Evolutionary conservation across 2,113 vertebrate species (phyloP).

Genomic region (Eptatretus burgeri): DNA sequence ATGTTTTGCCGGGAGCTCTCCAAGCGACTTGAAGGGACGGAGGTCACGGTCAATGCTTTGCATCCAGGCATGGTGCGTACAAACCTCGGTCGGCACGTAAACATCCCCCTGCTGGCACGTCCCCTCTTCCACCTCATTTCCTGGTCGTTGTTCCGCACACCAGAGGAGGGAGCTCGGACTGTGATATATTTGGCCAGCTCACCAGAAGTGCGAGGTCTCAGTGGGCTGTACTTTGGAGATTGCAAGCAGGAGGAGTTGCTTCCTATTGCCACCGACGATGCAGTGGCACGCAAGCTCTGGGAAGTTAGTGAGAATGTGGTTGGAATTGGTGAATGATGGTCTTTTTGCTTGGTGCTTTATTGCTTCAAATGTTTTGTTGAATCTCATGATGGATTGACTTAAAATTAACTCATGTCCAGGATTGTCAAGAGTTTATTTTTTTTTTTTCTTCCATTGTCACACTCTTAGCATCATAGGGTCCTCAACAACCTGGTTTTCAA

Average conservation of each 20-base stretch:
- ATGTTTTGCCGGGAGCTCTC: conserved; percentile 48
- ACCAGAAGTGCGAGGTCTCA: conserved; percentile 40
- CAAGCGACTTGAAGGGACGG: conserved; percentile 30
- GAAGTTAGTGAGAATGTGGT: conserved; percentile 66
- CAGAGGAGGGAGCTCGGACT: conserved; percentile 60
- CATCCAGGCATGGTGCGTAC: conserved; percentile 68
- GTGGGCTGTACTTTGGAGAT: conserved; percentile 60
- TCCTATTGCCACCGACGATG: conserved; percentile 40
- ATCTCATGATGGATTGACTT: too few species aligned
- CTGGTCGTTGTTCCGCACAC: conserved; percentile 48
- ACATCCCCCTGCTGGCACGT: conserved; percentile 41
- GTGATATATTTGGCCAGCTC: conserved; percentile 55
- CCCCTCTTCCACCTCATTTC: conserved; percentile 48
- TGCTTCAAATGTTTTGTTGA: too few species aligned
- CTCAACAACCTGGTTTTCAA: too few species aligned
- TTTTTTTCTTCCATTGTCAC: too few species aligned
- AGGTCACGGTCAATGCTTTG: conserved; percentile 44
- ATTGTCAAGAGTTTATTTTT: too few species aligned
- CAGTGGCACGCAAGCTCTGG: conserved; percentile 48
- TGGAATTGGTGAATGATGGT: conserved; percentile 14
- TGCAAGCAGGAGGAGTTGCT: conserved; percentile 50
- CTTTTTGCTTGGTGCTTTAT: too few species aligned
- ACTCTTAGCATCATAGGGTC: too few species aligned
- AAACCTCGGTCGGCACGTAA: conserved; percentile 43
- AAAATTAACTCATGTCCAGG: too few species aligned